phyloP scores from a whole-genome alignment of 1,140 invertebrate species.

The Radopholus similis region DNA sequence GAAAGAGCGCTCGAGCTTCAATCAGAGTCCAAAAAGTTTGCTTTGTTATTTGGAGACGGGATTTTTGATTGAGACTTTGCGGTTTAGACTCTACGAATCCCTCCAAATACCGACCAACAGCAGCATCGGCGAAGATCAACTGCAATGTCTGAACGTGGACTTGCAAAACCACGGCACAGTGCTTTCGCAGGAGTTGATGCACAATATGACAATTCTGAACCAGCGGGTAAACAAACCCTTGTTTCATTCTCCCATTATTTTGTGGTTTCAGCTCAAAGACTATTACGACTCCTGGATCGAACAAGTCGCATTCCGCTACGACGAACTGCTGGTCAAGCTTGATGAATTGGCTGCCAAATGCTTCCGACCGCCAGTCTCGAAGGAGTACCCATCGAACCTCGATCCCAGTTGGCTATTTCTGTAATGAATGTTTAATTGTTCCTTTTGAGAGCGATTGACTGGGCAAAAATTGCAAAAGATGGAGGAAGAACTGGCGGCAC shows the following conservation, averaged over 20 bases:
- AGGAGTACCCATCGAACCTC: background rate
- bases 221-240: background rate
- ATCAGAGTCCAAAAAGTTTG: background rate
- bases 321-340: slow-evolving; percentile 17
- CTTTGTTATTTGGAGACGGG: background rate
- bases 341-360: slow-evolving; percentile 15
- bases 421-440: background rate
- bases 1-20: slow-evolving; percentile 3
- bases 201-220: slow-evolving; percentile 3
- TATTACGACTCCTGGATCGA: slow-evolving; percentile 17
- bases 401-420: slow-evolving; percentile 11
- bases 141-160: background rate
- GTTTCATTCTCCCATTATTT: background rate
- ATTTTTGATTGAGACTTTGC: background rate
- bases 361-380: background rate
- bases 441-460: background rate
- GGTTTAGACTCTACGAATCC: background rate
- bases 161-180: background rate
- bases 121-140: background rate
- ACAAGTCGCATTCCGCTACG: slow-evolving; percentile 22
- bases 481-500: background rate
- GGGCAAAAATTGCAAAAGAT: slow-evolving; percentile 1
- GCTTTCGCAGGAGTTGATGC: background rate
- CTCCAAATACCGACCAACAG: background rate
- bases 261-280: slow-evolving; percentile 14